phyloP scores from a whole-genome alignment of 2,888 invertebrate genomes.

The Cheilosia vulpina region DNA sequence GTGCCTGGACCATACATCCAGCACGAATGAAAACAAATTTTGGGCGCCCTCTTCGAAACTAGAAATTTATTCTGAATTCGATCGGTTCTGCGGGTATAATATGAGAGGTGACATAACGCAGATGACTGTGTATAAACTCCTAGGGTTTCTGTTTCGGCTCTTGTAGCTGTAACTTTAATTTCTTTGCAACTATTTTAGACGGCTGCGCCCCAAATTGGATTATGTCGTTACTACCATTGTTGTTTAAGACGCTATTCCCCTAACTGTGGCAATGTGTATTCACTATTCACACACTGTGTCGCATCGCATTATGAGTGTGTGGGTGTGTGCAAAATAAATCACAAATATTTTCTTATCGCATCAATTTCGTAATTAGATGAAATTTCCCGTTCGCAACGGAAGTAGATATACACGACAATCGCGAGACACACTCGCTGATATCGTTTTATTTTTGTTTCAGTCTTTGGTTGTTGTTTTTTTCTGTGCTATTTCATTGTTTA shows the following conservation, averaged over 20 bases:
- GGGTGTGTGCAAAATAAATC: constrained; percentile 31
- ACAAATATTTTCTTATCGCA: constrained; percentile 57
- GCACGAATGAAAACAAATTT: background rate
- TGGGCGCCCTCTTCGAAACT: background rate
- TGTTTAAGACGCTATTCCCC: background rate
- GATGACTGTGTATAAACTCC: no score
- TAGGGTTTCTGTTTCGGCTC: no score
- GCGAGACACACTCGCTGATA: constrained; percentile 22
- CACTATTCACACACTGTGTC: background rate
- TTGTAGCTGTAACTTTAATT: no score
- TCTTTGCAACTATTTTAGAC: no score
- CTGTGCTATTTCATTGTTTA: constrained; percentile 7
- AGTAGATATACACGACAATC: constrained; percentile 44
- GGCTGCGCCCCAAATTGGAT: no score
- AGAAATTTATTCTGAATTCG: background rate
- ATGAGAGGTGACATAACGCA: no score
- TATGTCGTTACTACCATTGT: no score
- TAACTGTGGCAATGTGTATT: background rate
- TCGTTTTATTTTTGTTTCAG: constrained; percentile 21
- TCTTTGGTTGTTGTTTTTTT: constrained; percentile 28
- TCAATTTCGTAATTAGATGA: constrained; percentile 69
- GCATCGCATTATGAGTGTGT: background rate
- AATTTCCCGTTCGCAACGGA: constrained; percentile 64
- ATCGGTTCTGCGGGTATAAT: no score
- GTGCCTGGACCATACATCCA: background rate